A percentile compares a stretch with the other conserved stretches of the same genome.
These are phyloP conservation scores for Indicator indicator DNA, from an alignment of 2,113 vertebrate genomes.

Conservation along the genomic window DNA sequence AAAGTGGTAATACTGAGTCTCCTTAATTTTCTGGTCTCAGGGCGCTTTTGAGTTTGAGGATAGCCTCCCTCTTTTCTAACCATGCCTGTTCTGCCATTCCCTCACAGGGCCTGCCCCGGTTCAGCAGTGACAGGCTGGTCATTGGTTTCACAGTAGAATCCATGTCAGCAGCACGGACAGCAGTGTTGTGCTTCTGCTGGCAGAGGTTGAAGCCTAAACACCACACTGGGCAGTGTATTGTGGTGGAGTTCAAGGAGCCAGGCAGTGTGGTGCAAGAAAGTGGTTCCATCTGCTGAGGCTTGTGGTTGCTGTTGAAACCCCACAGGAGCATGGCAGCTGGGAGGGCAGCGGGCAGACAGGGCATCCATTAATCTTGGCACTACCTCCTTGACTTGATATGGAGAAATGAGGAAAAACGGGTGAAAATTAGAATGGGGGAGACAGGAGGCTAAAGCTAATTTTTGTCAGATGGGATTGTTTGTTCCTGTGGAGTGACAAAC, in stretches of 20 bases:
- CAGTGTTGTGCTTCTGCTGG: accelerated
- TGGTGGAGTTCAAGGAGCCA: accelerated
- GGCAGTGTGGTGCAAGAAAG: background rate
- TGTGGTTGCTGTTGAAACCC: accelerated
- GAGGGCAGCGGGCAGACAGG: background rate
- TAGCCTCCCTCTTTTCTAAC: accelerated
- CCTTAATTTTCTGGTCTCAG: background rate
- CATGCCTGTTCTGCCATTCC: accelerated
- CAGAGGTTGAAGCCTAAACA: too few species aligned
- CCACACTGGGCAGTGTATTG: accelerated
- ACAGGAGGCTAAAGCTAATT: background rate
- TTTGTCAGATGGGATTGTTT: background rate
- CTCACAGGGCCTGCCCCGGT: accelerated
- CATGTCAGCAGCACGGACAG: accelerated
- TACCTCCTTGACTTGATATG: accelerated
- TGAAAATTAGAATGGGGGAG: background rate
- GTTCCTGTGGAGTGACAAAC: background rate
- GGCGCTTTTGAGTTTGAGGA: background rate
- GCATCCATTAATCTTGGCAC: background rate
- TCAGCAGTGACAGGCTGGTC: accelerated
- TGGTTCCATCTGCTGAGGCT: accelerated
- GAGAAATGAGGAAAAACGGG: background rate
- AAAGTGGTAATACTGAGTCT: conserved; percentile 56
- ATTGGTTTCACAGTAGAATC: background rate
- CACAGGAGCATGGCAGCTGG: accelerated